A percentile compares a stretch with the other conserved stretches of the same genome.
Conservation (phyloP, 2,113 vertebrate genomes). For the Brachyhypopomus occidentalis region DNA sequence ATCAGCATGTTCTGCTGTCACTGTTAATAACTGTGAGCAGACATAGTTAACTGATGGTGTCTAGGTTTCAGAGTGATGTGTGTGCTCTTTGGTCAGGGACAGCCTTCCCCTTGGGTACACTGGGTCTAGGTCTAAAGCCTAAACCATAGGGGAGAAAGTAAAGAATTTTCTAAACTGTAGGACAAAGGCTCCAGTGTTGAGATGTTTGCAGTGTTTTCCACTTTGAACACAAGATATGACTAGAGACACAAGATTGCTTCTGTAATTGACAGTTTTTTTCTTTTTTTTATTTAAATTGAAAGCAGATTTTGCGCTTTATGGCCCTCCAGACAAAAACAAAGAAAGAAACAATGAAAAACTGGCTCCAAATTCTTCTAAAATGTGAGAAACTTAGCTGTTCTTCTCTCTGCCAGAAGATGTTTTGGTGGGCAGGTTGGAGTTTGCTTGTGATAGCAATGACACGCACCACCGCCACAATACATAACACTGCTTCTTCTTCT, state of each 20-base stretch:
- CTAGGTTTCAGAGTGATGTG: neutral
- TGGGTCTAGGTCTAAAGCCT: slow-evolving; percentile 7
- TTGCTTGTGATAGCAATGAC: neutral
- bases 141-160: neutral
- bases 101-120: neutral
- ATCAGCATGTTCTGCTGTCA: slow-evolving; percentile 32
- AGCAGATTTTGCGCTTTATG: too few species aligned
- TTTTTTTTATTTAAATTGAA: too few species aligned
- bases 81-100: neutral
- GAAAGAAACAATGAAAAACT: neutral
- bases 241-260: too few species aligned
- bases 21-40: slow-evolving; percentile 22
- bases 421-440: neutral
- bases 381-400: neutral
- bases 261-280: too few species aligned
- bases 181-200: neutral
- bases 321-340: too few species aligned
- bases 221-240: neutral
- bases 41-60: slow-evolving; percentile 13
- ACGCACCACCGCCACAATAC: slow-evolving; percentile 13
- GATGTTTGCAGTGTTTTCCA: slow-evolving; percentile 2
- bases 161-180: neutral
- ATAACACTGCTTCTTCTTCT: slow-evolving; percentile 36
- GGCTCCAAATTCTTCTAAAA: neutral
- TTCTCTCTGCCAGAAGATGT: neutral